These are phyloP conservation scores for Diuraphis noxia DNA, from an alignment of 1,140 invertebrate genomes.

Conservation along the genomic window DNA sequence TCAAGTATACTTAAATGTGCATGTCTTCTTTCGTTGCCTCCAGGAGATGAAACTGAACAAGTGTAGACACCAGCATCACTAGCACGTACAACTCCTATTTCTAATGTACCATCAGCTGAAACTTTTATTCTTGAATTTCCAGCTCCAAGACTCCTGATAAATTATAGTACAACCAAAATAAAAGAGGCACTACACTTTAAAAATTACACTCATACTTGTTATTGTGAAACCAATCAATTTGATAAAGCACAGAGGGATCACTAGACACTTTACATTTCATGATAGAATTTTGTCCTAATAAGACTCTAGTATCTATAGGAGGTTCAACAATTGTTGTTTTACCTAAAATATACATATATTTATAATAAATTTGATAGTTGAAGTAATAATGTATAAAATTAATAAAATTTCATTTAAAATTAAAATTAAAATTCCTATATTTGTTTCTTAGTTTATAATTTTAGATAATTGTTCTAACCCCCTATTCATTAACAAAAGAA, in stretches of 20 bases:
- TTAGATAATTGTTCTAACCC: not conserved
- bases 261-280: conserved; percentile 92
- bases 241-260: conserved; percentile 86
- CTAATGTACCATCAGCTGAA: conserved; percentile 74
- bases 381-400: not conserved
- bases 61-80: conserved; percentile 81
- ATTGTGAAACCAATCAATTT: conserved; percentile 89
- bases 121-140: conserved; percentile 71
- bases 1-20: conserved; percentile 88
- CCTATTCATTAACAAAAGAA: not conserved
- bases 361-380: not conserved
- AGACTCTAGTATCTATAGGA: conserved; percentile 84
- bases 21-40: conserved; percentile 86
- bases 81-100: conserved; percentile 79
- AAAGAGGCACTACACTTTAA: not conserved
- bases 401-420: not conserved
- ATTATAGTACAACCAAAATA: not conserved
- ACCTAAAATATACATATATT: conserved; percentile 65
- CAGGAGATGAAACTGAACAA: conserved; percentile 80
- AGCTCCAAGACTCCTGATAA: conserved; percentile 55
- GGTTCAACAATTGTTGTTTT: conserved; percentile 90
- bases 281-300: conserved; percentile 86
- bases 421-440: not conserved
- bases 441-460: not conserved
- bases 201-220: conserved; percentile 67